Base-by-base conservation (phyloP, 2,797 vertebrate species). In the Ficedula albicollis region DNA sequence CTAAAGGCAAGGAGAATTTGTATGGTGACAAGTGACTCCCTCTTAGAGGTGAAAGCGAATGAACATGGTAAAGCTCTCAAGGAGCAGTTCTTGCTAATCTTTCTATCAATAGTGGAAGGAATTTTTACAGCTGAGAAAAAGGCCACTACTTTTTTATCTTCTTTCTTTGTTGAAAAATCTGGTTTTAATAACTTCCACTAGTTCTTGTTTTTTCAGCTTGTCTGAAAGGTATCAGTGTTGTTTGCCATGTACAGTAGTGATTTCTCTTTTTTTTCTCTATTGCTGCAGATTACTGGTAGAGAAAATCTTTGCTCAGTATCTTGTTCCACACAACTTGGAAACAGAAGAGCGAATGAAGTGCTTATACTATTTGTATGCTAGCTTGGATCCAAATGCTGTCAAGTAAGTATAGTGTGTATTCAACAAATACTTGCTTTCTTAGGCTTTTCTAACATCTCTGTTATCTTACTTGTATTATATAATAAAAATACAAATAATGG, bases 301-400 rank as follows among this genome's bases (percentile, higher is more conserved):
- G 97, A 99, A 99, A 98, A 99, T 99, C 91, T 99, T 99, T 97
- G 99, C 99, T 89, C 99, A 99, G 93, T 99, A 99, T 98, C 99
- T 99, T 94, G 99, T 99, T 85, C 99, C 99, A 90, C 99, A 99
- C 97, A 99, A 99, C 97, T 98, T 99, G 92, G 99, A 99, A 98
- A 99, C 99, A 1, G 99, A 99, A 98, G 99, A 99, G 94, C 98
- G 99, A 97, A 99, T 99, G 99, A 99, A 99, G 95, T 99, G 99
- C 98, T 98, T 99, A 29, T 99, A 99, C 98, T 99, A 99, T 97
- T 98, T 99, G 97, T 99, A 99, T 63, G 99, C 99, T 97, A 99
- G 99, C 92, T 98, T 99, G 98, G 99, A 99, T 98, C 99, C 99
- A 81, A 99, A 99, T 84, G 99, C 99, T 93, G 99, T 99, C 89